Base-by-base conservation (phyloP, 2,888 invertebrate genomes). In the Tenodera sinensis region DNA sequence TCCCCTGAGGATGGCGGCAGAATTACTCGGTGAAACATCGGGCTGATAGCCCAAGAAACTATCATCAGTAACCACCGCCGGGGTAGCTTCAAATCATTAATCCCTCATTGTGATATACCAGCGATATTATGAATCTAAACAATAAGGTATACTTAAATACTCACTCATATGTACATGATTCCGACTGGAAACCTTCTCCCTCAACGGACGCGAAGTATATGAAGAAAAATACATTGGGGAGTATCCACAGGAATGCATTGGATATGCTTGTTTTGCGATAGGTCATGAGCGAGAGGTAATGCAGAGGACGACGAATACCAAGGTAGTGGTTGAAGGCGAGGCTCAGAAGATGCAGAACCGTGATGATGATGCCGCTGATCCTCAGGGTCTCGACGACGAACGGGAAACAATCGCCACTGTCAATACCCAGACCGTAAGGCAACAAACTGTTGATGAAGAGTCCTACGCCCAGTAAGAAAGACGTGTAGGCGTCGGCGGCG, bases 301-400 rank as follows among this genome's bases (percentile, higher is more conserved):
- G 95, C 14, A 96, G 93, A 0, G 96, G 96, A 86, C 93, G 93
- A 4, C 94, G 93, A 89, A 96, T 95, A 28, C 96, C 96, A 83
- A 96, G 93, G 93, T 96, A 96, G 92, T 96, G 96, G 92, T 96
- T 96, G 89, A 95, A 92, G 54, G 96, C 95, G 47, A 96, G 93
- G 0, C 95, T 95, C 82, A 96, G 92, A 4, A 96, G 93, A 91
- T 96, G 96, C 84, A 94, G 93, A 20, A 96, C 95, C 0, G 96
- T 95, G 28, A 95, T 95, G 84, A 96, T 94, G 89, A 96, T 94
- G 4, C 95, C 95, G 28, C 95, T 95, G 89, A 95, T 93, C 89
- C 96, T 92, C 87, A 94, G 92, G 4, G 93, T 93, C 91, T 94
- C 93, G 47, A 94, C 85, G 3, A 91, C 85, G 81, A 88, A 30